Conservation (phyloP, 2,888 invertebrate species). For the Busseola fusca region DNA sequence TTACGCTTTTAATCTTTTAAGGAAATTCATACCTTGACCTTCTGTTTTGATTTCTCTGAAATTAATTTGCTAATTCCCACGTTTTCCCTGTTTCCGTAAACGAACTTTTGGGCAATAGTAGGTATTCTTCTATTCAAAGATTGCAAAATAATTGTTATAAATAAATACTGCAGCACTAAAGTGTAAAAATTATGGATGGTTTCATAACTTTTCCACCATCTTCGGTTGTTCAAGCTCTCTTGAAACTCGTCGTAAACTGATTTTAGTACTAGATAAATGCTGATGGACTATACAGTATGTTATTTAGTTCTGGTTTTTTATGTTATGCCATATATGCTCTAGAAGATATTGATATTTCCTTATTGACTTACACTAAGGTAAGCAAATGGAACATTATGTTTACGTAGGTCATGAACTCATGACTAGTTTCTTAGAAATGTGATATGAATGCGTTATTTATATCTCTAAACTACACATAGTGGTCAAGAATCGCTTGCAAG, state of each 20-base stretch:
- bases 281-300: background rate
- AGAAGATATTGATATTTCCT: constrained; percentile 1
- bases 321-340: background rate
- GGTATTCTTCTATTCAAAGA: background rate
- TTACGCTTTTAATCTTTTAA: background rate
- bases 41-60: background rate
- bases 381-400: constrained; percentile 2
- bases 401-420: constrained; percentile 16
- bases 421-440: constrained; percentile 8
- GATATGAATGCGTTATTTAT: constrained; percentile 9
- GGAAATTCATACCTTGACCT: background rate
- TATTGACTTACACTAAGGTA: constrained; percentile 6
- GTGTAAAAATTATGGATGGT: constrained; percentile 38
- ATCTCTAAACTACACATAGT: background rate
- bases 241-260: constrained; percentile 6
- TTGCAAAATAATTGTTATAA: background rate
- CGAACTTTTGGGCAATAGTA: background rate
- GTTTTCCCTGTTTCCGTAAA: background rate
- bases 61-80: background rate
- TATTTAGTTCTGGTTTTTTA: background rate
- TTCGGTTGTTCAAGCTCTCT: constrained; percentile 26
- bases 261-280: constrained; percentile 7
- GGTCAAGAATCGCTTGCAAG: background rate
- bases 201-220: constrained; percentile 27
- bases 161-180: background rate